A percentile compares a stretch with the other conserved stretches of the same genome.
Conservation (phyloP, 2,797 vertebrate species). For the Perodicticus potto region DNA sequence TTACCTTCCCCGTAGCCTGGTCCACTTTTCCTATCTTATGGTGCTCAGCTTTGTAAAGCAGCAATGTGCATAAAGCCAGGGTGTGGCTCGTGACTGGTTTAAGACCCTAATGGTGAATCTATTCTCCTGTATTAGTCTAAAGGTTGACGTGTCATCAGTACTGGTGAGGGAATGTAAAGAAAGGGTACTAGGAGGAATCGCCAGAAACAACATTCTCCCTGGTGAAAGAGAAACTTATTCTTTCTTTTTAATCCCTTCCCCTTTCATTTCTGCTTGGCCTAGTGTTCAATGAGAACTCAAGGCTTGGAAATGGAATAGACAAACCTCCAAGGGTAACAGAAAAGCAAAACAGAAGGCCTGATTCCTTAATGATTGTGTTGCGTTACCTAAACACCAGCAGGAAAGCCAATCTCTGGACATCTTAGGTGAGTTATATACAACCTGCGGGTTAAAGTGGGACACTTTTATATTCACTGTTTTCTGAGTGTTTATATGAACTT, state of each 20-base stretch:
- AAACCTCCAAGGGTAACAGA: neutral
- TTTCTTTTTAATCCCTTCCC: neutral
- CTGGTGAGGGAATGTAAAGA: neutral
- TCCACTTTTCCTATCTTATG: neutral
- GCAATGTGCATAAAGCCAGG: neutral
- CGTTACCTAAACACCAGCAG: neutral
- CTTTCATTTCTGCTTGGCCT: neutral
- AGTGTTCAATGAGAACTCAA: neutral
- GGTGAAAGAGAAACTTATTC: neutral
- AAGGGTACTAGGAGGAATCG: neutral
- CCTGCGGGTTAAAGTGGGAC: neutral
- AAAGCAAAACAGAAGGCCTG: neutral
- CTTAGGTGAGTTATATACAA: neutral
- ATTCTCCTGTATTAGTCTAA: neutral
- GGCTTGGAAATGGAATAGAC: neutral
- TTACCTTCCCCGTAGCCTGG: neutral
- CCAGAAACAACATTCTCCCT: neutral
- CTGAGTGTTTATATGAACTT: neutral
- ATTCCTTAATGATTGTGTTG: neutral
- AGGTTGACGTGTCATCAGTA: neutral
- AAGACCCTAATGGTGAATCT: neutral
- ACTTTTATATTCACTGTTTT: neutral
- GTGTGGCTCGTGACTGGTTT: neutral
- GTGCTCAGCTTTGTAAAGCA: neutral
- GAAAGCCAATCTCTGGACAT: accelerated